These are phyloP conservation scores for Lycaena phlaeas DNA, from an alignment of 2,888 invertebrate species.

Conservation along the genomic window DNA sequence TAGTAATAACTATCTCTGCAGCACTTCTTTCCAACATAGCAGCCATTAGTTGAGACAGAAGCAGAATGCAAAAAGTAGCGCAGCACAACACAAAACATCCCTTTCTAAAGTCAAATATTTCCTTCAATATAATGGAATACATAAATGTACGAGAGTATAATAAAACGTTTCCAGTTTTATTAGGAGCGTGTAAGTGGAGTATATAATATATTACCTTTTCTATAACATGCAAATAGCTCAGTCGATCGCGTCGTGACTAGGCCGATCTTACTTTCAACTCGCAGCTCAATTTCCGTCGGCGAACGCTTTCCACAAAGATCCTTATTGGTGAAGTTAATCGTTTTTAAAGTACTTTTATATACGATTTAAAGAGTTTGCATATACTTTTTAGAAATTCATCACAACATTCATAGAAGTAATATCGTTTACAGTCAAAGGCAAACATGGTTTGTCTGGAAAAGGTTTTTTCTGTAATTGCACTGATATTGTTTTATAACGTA, in stretches of 20 bases:
- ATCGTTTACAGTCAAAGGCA: too few species aligned
- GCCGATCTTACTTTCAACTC: not conserved
- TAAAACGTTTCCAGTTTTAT: not conserved
- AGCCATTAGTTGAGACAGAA: too few species aligned
- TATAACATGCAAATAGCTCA: not conserved
- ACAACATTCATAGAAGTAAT: too few species aligned
- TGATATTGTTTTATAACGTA: too few species aligned
- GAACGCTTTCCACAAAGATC: not conserved
- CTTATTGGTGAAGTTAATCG: not conserved
- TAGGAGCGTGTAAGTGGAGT: not conserved
- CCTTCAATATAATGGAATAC: too few species aligned
- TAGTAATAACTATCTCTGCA: too few species aligned
- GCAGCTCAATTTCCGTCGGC: not conserved
- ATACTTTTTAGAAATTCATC: not conserved
- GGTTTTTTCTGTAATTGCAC: too few species aligned
- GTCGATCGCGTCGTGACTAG: not conserved
- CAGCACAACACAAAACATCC: too few species aligned
- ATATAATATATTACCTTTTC: not conserved
- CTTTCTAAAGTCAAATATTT: too few species aligned
- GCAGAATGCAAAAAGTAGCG: too few species aligned
- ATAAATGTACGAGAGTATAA: not conserved
- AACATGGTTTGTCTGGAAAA: too few species aligned
- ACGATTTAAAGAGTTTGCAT: not conserved
- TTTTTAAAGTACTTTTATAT: not conserved
- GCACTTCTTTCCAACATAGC: too few species aligned